These are phyloP conservation scores for Etheostoma cragini DNA, from an alignment of 2,113 vertebrate genomes.

Conservation along the genomic window DNA sequence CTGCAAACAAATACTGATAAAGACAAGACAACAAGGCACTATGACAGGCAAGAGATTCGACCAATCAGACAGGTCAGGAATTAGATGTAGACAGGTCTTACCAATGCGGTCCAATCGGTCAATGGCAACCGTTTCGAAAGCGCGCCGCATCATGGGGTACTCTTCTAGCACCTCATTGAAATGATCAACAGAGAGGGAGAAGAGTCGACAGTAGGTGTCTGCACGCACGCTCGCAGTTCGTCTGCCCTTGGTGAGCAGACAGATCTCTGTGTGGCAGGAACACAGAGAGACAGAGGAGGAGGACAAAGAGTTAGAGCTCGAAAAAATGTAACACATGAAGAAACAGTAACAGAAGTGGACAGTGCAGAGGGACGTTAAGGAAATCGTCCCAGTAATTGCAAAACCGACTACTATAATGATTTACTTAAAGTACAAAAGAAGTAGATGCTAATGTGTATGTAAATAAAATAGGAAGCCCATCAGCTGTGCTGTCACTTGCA, in stretches of 20 bases:
- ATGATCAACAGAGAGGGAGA: conserved; percentile 97
- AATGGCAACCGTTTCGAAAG: conserved; percentile 98
- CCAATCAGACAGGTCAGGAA: conserved; percentile 43
- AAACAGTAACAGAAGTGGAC: conserved; percentile 11
- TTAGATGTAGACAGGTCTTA: conserved; percentile 74
- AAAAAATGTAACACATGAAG: conserved; percentile 5
- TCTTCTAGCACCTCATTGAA: conserved; percentile 99
- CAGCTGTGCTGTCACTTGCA: conserved; percentile 51
- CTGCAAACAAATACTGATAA: conserved; percentile 74
- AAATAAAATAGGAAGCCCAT: conserved; percentile 65
- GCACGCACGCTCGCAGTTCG: conserved; percentile 97
- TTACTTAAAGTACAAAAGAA: conserved; percentile 32
- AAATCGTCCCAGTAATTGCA: conserved; percentile 34
- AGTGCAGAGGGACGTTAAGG: conserved; percentile 17
- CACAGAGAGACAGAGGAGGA: conserved; percentile 19
- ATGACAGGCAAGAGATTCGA: conserved; percentile 75
- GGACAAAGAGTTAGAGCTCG: neutral
- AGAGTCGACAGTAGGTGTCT: conserved; percentile 97
- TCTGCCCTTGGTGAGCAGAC: conserved; percentile 96
- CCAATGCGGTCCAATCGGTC: conserved; percentile 97
- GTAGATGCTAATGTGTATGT: conserved; percentile 53
- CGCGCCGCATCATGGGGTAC: conserved; percentile 99
- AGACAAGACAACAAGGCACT: conserved; percentile 78
- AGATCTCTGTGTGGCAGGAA: conserved; percentile 88
- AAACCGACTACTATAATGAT: conserved; percentile 66